A percentile compares a stretch with the other conserved stretches of the same genome.
phyloP scores from a whole-genome alignment of 23 tunicate genomes.

The Ciona savignyi region DNA sequence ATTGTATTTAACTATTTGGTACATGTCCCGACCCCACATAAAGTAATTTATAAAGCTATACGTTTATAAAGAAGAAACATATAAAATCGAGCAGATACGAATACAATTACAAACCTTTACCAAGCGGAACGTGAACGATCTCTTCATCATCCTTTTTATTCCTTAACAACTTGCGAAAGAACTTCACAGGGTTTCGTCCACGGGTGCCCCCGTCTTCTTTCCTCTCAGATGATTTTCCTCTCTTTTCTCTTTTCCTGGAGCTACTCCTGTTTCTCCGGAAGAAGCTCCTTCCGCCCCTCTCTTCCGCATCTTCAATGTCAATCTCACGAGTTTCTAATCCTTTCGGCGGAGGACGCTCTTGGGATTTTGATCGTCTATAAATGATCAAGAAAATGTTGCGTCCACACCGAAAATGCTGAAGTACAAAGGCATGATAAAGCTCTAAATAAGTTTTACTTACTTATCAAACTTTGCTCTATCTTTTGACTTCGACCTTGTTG shows the following conservation, averaged over 20 bases:
- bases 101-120: slow-evolving; percentile 36
- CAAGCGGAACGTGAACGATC: slow-evolving; percentile 30
- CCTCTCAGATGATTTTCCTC: slow-evolving; percentile 37
- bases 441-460: too few species aligned
- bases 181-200: slow-evolving; percentile 68
- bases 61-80: too few species aligned
- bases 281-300: slow-evolving; percentile 21
- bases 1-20: too few species aligned
- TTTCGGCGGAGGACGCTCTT: slow-evolving; percentile 56
- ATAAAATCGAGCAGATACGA: too few species aligned
- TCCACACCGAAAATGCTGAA: too few species aligned
- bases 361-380: slow-evolving; percentile 69
- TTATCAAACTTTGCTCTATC: slow-evolving; percentile 29
- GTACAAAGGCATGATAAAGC: too few species aligned
- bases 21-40: too few species aligned
- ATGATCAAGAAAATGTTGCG: neutral
- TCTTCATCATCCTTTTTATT: slow-evolving; percentile 38
- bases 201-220: slow-evolving; percentile 47
- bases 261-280: slow-evolving; percentile 55
- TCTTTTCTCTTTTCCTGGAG: slow-evolving; percentile 43
- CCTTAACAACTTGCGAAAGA: slow-evolving; percentile 43
- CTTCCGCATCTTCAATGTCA: slow-evolving; percentile 30
- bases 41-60: too few species aligned
- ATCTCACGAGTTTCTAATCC: slow-evolving; percentile 15
- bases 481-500: slow-evolving; percentile 40